Conservation (phyloP, 2,888 invertebrate species). For the Cyclophora punctaria region DNA sequence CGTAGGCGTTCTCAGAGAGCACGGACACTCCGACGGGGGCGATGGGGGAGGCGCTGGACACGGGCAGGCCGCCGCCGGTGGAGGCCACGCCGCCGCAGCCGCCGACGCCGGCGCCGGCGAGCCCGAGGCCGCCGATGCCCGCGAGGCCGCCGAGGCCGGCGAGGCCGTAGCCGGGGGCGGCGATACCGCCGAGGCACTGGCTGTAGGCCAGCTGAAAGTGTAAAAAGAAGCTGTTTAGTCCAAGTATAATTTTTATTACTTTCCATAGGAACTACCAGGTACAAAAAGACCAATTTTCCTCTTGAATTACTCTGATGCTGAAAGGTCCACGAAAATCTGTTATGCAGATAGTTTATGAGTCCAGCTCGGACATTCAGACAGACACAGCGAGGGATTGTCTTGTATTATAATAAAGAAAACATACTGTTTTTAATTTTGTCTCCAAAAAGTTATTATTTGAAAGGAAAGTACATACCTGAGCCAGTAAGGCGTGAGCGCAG, state of each 20-base stretch:
- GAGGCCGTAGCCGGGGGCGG: slow-evolving; percentile 3
- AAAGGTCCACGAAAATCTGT: no score
- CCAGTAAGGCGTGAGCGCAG: slow-evolving; percentile 2
- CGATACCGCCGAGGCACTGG: slow-evolving; percentile 6
- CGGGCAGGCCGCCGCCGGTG: slow-evolving; percentile 13
- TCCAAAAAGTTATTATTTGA: no score
- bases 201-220: slow-evolving; percentile 6
- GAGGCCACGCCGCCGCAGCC: slow-evolving; percentile 6
- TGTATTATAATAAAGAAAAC: no score
- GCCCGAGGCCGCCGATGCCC: slow-evolving; percentile 3
- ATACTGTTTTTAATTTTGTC: no score
- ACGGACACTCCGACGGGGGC: slow-evolving; percentile 33
- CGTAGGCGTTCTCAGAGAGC: slow-evolving; percentile 33
- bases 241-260: no score
- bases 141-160: slow-evolving; percentile 11
- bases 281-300: no score
- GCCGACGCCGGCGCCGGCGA: slow-evolving; percentile 2
- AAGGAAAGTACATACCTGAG: not conserved
- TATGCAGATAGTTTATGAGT: no score
- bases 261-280: no score
- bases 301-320: no score
- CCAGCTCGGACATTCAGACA: no score
- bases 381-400: no score
- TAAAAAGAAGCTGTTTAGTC: no score
- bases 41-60: slow-evolving; percentile 30